These are phyloP conservation scores for Plumapathes pennacea DNA, from an alignment of 92 coral and sea anemone species.

Conservation along the genomic window DNA sequence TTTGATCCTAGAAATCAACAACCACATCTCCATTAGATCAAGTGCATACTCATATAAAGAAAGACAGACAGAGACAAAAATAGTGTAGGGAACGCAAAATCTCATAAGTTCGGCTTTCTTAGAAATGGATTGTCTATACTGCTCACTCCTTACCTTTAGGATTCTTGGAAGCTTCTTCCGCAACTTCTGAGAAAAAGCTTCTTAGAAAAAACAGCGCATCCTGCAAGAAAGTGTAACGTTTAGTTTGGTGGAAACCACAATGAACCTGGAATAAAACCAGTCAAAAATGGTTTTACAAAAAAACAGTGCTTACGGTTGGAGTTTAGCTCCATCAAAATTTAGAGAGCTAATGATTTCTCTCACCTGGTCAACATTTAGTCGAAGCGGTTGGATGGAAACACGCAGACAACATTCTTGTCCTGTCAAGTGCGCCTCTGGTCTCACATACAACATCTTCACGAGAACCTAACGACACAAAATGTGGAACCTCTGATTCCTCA, in stretches of 20 bases:
- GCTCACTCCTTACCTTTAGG: constrained; percentile 64
- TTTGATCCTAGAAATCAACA: constrained; percentile 29
- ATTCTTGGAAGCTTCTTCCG: constrained; percentile 82
- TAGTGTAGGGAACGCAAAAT: not conserved
- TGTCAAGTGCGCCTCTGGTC: constrained; percentile 79
- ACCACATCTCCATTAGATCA: too few species aligned
- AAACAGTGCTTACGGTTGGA: too few species aligned
- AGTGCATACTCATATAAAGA: too few species aligned
- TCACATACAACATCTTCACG: constrained; percentile 80
- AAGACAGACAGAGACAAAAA: not conserved
- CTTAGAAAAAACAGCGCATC: constrained; percentile 84
- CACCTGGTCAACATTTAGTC: constrained; percentile 98
- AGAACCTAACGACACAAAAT: constrained; percentile 47
- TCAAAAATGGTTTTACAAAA: too few species aligned
- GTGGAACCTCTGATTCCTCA: too few species aligned
- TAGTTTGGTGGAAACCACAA: too few species aligned
- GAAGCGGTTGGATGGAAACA: constrained; percentile 88
- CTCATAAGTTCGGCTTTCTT: not conserved
- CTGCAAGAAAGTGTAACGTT: constrained; percentile 23
- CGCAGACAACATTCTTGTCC: constrained; percentile 88
- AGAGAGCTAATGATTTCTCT: too few species aligned
- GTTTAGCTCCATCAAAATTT: too few species aligned
- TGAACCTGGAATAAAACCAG: too few species aligned
- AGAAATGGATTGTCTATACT: not conserved
- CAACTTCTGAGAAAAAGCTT: constrained; percentile 75